Conservation (phyloP, 2,113 vertebrate species). For the Chaetorhynchus papuensis region DNA sequence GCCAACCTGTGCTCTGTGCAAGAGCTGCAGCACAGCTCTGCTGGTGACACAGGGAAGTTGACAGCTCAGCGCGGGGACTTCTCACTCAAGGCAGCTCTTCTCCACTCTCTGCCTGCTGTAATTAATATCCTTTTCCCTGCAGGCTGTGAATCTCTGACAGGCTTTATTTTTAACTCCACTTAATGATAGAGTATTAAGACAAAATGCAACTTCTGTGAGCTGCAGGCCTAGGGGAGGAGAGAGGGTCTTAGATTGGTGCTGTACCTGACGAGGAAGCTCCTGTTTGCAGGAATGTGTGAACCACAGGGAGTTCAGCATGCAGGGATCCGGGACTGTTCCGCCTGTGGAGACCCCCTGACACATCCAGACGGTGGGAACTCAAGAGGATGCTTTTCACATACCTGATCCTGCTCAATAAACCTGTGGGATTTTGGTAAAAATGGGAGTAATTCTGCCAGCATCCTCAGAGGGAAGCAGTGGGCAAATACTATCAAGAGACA, state of each 20-base stretch:
- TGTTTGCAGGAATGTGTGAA: not conserved
- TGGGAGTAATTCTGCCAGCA: not conserved
- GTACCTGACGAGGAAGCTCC: not conserved
- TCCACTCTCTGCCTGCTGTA: conserved; percentile 54
- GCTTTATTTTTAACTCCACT: conserved; percentile 66
- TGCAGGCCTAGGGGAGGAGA: not conserved
- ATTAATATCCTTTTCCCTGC: conserved; percentile 63
- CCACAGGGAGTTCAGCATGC: not conserved
- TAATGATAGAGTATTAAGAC: conserved; percentile 59
- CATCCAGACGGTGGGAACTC: not conserved
- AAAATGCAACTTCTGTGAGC: conserved; percentile 42
- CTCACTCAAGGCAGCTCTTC: conserved; percentile 41
- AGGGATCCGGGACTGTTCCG: too few species aligned
- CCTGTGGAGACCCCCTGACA: not conserved
- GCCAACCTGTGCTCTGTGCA: not conserved
- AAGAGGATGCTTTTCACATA: not conserved
- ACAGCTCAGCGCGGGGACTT: not conserved
- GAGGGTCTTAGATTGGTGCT: not conserved
- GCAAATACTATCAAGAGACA: not conserved
- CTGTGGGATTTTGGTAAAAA: not conserved
- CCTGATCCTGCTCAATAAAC: not conserved
- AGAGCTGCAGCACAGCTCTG: not conserved
- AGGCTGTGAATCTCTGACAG: conserved; percentile 43
- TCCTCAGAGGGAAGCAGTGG: not conserved
- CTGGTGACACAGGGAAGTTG: not conserved